Base-by-base conservation (phyloP, 2,797 vertebrate genomes). In the Tokudaia tokunoshimensis region DNA sequence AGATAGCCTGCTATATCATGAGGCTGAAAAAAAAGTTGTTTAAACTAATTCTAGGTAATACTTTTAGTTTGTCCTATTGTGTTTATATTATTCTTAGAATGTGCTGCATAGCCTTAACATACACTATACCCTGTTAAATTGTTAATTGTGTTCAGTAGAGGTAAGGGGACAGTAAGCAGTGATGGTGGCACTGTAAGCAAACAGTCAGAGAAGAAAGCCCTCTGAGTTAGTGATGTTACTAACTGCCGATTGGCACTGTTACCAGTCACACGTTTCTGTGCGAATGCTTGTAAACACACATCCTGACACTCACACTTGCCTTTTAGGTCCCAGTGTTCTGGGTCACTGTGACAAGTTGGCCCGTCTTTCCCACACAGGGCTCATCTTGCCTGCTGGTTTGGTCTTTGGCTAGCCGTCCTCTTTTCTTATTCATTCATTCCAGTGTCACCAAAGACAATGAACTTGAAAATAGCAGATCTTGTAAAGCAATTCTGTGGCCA, bases 401-500 rank as follows among this genome's bases (percentile, higher is more conserved):
- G 3, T 70, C 19, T 52, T 17, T 91, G 72, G 26, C 19, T 37
- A 26, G 47, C 10, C 7, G 47, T 59, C 20, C 37, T 70, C 34
- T n/a, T 1, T 92, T 83, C 79, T 63, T 76, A 29, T 50, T 76
- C 37, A 83, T 55, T 31, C 13, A 19, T 90, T 84, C 47, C 44
- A 34, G 0, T 22, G 41, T 85, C 83, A 67, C 52, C 63, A 87
- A 80, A 44, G 50, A 72, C 41, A 47, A 4, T 47, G n/a, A 94
- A n/a, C 93, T 91, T 85, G 55, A 94, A 55, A 50, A 92, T 20
- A 31, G 90, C 81, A 80, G 41, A 59, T 31, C 84, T 75, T 44
- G 65, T 61, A 92, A 92, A 81, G 65, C 59, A 65, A 81, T 72
- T 90, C n/a, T 75, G 7, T 50, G 86, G 61, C 72, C 14, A 22